Conservation (phyloP, 1,140 invertebrate genomes). For the Metopolophium dirhodum region DNA sequence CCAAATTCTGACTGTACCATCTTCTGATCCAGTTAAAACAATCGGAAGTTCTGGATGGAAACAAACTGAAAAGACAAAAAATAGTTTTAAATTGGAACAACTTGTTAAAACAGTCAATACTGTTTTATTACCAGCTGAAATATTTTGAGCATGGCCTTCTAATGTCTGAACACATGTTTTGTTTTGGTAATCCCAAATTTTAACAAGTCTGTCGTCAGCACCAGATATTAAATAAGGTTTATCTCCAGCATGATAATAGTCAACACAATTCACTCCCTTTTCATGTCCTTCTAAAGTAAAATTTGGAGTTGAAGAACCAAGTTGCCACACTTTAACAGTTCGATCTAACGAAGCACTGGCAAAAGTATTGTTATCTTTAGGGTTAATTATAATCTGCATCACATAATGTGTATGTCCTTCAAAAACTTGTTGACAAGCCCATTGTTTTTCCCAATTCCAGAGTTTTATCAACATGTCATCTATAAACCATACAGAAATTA, state of each 20-base stretch:
- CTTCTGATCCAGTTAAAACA: slow-evolving; percentile 96
- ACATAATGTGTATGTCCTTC: slow-evolving; percentile 99
- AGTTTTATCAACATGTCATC: slow-evolving; percentile 99
- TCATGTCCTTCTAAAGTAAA: slow-evolving; percentile 99
- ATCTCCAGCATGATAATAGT: slow-evolving; percentile 99
- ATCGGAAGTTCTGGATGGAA: slow-evolving; percentile 99
- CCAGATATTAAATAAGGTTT: slow-evolving; percentile 99
- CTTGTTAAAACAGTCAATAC: background rate
- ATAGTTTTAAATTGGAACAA: background rate
- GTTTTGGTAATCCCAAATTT: slow-evolving; percentile 99
- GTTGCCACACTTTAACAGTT: slow-evolving; percentile 97
- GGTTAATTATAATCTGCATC: slow-evolving; percentile 99
- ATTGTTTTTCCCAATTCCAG: slow-evolving; percentile 99
- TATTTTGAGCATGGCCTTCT: slow-evolving; percentile 96
- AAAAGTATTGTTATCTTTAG: slow-evolving; percentile 99
- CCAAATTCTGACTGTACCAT: slow-evolving; percentile 96
- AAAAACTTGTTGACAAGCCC: slow-evolving; percentile 96
- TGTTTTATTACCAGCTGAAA: slow-evolving; percentile 71
- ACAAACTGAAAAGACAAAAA: slow-evolving; percentile 68
- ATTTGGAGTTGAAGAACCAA: slow-evolving; percentile 95
- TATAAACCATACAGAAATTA: slow-evolving; percentile 63
- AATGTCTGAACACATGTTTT: slow-evolving; percentile 99
- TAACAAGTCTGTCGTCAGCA: slow-evolving; percentile 95
- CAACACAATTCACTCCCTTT: slow-evolving; percentile 98
- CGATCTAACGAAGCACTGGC: slow-evolving; percentile 97